These are phyloP conservation scores for Bombycilla garrulus DNA, from an alignment of 2,113 vertebrate genomes.

Conservation along the genomic window DNA sequence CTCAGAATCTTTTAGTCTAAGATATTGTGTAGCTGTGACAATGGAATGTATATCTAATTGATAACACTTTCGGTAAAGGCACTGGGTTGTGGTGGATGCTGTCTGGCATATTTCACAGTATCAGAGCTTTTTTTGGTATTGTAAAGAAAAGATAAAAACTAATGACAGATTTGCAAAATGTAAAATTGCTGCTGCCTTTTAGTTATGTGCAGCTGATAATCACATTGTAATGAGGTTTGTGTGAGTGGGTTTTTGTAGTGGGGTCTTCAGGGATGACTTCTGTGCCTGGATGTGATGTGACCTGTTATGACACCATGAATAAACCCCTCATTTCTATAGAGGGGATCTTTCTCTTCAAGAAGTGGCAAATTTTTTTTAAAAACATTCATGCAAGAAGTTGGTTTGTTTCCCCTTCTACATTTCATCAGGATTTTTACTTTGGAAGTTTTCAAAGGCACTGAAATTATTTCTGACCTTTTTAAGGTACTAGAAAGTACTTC, in stretches of 20 bases:
- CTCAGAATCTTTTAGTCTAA: conserved; percentile 51
- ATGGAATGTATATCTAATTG: conserved; percentile 60
- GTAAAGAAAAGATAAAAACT: conserved; percentile 11
- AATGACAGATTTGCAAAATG: background rate
- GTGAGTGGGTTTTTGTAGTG: background rate
- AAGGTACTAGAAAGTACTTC: background rate
- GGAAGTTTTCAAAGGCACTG: background rate
- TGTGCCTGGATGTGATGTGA: background rate
- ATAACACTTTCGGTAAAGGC: conserved; percentile 26
- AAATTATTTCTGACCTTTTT: background rate
- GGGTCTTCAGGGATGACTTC: background rate
- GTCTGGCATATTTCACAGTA: conserved; percentile 49
- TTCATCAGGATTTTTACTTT: background rate
- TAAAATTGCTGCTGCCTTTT: background rate
- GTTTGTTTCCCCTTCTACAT: background rate
- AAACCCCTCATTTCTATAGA: background rate
- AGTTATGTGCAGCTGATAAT: background rate
- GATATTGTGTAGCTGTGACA: conserved; percentile 66
- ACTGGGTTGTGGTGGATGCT: conserved; percentile 16
- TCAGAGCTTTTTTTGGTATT: conserved; percentile 1
- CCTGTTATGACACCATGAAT: background rate
- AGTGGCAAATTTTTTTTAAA: background rate
- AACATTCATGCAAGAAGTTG: background rate
- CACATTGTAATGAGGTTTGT: background rate
- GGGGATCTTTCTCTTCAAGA: background rate